Conservation (phyloP, 2,888 invertebrate genomes). For the Strigamia crassipes region DNA sequence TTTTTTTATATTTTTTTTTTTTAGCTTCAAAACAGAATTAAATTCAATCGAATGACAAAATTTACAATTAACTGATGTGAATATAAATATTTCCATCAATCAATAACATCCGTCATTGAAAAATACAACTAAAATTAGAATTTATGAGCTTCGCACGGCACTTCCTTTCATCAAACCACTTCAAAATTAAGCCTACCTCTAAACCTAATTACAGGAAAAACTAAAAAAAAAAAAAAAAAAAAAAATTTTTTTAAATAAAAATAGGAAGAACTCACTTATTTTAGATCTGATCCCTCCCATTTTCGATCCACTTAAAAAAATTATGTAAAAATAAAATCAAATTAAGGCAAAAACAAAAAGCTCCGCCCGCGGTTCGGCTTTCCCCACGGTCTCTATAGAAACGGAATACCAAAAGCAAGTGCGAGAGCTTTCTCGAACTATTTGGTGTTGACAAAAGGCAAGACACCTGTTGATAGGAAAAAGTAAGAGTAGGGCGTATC, state of each 20-base stretch:
- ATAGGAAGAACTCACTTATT: neutral
- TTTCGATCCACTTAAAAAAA: neutral
- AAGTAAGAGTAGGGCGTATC: neutral
- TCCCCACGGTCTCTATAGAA: neutral
- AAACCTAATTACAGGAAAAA: neutral
- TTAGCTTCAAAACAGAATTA: neutral
- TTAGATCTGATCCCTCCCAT: neutral
- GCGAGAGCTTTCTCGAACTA: neutral
- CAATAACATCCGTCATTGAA: neutral
- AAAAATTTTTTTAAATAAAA: neutral
- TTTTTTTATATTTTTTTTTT: neutral
- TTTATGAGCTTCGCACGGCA: neutral
- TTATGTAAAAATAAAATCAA: neutral
- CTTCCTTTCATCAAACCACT: neutral
- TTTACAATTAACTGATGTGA: neutral
- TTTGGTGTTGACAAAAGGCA: neutral
- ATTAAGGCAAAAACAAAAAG: neutral
- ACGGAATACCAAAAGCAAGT: neutral
- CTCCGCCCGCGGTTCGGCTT: neutral
- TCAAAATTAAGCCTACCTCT: neutral
- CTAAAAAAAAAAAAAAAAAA: neutral
- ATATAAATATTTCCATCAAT: neutral
- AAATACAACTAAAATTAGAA: neutral
- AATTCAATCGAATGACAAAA: neutral
- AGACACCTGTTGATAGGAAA: conserved; percentile 24